Base-by-base conservation (phyloP, 2,888 invertebrate species). In the Clivina fossor region DNA sequence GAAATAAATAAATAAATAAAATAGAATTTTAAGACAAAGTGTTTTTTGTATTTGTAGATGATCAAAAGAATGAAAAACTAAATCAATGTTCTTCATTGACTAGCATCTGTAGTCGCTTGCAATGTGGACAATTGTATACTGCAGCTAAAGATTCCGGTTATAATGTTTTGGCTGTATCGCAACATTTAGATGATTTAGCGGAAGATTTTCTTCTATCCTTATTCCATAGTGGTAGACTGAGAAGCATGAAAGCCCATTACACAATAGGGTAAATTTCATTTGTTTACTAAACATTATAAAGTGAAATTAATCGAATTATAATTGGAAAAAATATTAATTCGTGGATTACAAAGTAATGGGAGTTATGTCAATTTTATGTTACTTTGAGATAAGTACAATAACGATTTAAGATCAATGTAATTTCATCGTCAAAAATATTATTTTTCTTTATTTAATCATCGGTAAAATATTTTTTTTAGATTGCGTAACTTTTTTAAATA, bases 91-190 rank as follows among this genome's bases (percentile, higher is more conserved):
- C 55, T 28, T 55, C 55, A 11, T 11, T 38, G 13, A 47, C 55
- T 38, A 55, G 46, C 32, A 19, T 55, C 9, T 55, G 55, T 20
- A 47, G 55, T 38, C 46, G 47, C 32, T 30, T 55, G 5, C 46
- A 55, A 40, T 55, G 55, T 20, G 55, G 55, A 11, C 81, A 89
- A 58, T 80, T 91, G 28, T 90, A 90, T 69, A 77, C 83, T 0
- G 80, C 87, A 20, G 91, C 91, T 0, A 80, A 85, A 59, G 78
- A 83, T 51, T 84, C 88, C 64, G 85, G 85, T 1, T 94, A 90
- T 76, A 89, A 91, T 69, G 93, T 93, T 2, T 77, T 92, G n/a
- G 93, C 92, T 0, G 76, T 93, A 24, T 93, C 90, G 1, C 93
- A 93, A 70, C 88, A 88, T 69, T 74, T 93, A 47, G 93, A 93